phyloP scores from a whole-genome alignment of 92 coral and sea anemone genomes.

The Zoanthus solanderi region DNA sequence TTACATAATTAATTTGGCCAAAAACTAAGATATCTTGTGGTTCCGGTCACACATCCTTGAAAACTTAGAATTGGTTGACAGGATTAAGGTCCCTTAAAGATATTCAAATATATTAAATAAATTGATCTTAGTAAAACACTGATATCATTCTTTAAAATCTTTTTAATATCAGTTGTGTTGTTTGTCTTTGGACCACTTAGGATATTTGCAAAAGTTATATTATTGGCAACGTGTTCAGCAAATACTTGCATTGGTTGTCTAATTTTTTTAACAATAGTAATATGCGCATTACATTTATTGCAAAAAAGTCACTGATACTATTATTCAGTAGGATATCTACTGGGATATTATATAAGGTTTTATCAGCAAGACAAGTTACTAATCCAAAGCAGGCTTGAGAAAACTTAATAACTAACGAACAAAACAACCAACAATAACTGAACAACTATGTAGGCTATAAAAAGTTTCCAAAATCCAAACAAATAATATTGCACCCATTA shows the following conservation, averaged over 20 bases:
- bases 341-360: conserved; percentile 15
- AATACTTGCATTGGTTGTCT: conserved; percentile 23
- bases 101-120: conserved; percentile 14
- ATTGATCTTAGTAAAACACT: neutral
- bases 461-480: conserved; percentile 18
- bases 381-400: conserved; percentile 11
- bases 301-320: conserved; percentile 16
- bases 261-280: conserved; percentile 8
- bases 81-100: neutral
- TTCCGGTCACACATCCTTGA: conserved; percentile 4
- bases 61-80: neutral
- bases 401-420: neutral
- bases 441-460: conserved; percentile 9
- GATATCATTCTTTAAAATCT: conserved; percentile 1
- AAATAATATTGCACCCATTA: conserved; percentile 21
- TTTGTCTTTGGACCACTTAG: conserved; percentile 13
- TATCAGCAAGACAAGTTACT: neutral
- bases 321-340: conserved; percentile 8
- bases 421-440: neutral
- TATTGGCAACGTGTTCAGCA: conserved; percentile 7
- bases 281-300: neutral
- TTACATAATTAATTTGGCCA: conserved; percentile 12
- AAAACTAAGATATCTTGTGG: conserved; percentile 4
- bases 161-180: conserved; percentile 27
- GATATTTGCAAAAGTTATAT: neutral